Base-by-base conservation (phyloP, 2,888 invertebrate genomes). In the Buathra laborator region DNA sequence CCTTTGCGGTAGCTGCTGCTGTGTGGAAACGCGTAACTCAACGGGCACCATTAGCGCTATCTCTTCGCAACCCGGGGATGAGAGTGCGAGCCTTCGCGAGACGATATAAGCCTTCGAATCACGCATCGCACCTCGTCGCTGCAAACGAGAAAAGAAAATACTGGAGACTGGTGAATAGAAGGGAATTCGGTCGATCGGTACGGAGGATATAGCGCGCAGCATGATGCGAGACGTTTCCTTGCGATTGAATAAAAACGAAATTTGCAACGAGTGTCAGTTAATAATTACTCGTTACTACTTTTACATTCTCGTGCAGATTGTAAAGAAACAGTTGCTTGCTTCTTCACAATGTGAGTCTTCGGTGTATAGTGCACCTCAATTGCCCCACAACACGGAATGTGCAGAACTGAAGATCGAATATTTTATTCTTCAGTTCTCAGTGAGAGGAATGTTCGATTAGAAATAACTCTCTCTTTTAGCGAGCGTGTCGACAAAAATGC, bases 1-100 rank as follows among this genome's bases (percentile, higher is more conserved):
- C 59, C 82, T 70, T 67, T 71, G 76, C 66, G 59, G 16, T 53
- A 46, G 46, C 48, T 59, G 53, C 62, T 59, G 43, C 46, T 64
- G 77, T 37, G 59, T 44, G 76, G 46, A 82, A 81, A 76, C 89
- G 90, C 92, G 92, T 92, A 92, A 92, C 91, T 91, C 91, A 92
- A 89, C 91, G 89, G 86, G 88, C 87, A 84, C 90, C 91, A 92
- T 92, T 92, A 93, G 89, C 89, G 89, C 90, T 91, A 90, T 92
- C 90, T 89, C 82, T 68, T 83, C 72, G 78, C 86, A 83, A 83
- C 85, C 74, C 79, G 83, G 87, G 77, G 83, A 87, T 86, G 89
- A 87, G 83, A 84, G 81, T 82, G 16, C 66, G 66, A 80, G 46
- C 46, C 56, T 66, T 72, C 72, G 72, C 29, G 32, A 44, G 46